Evolutionary conservation across 2,797 vertebrate genomes (phyloP), one percentile per base, ranked within the genome.

Genomic region (Sphenodon punctatus): DNA sequence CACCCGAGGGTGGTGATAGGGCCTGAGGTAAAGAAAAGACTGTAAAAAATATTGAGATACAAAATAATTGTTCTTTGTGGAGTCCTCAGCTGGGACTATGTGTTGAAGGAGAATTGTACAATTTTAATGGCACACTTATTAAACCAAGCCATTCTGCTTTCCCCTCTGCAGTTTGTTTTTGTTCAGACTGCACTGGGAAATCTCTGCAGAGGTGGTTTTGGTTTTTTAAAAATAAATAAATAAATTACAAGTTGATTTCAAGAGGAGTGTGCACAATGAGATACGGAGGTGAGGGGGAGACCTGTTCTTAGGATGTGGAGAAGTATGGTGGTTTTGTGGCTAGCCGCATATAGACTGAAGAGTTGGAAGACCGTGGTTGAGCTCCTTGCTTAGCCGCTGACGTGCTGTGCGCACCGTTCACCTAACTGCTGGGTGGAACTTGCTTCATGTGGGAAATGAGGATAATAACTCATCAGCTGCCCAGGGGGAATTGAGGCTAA

Each of bases 381-480:
- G 55, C 34, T 34, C 34, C 6, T 34, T 36, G 34, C 6, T 15
- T 13, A 5, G 69, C 17, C 32, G 8, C 69, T 10, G 16, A 43
- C 43, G 17, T 15, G 9, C 22, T 1, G 0, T 49, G 14, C 7
- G 72, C n/a, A n/a, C n/a, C n/a, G n/a, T n/a, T n/a, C n/a, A n/a
- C n/a, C n/a, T 22, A 60, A 11, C 12, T 23, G 19, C 39, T 39
- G 8, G 15, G 39, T 27, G 23, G 30, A 16, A 65, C 25, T 30
- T 30, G n/a, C 12, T 46, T 16, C 38, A n/a, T 20, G 45, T 0
- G 3, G 25, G 22, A 68, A 41, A 38, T 1, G 22, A 42, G n/a
- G 38, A 30, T 10, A 7, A 11, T 12, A 3, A 17, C 39, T 1
- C 13, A 6, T 51, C 53, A n/a, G 0, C 4, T 9, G 34, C 34